Base-by-base conservation (phyloP, 2,888 invertebrate genomes). In the Scotopteryx bipunctaria region DNA sequence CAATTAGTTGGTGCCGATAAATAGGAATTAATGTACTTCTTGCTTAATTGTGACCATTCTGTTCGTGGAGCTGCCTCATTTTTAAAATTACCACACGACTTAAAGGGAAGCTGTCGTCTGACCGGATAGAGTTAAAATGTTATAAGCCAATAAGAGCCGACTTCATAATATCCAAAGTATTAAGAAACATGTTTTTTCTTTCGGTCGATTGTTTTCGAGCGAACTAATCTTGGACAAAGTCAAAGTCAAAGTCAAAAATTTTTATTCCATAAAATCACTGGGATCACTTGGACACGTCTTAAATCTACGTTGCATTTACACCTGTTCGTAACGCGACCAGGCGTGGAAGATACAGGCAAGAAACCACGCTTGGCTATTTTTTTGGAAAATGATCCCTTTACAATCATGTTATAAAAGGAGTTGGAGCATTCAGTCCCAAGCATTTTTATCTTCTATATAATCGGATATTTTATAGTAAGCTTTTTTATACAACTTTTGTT, bases 1-100 rank as follows among this genome's bases (percentile, higher is more conserved):
- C 86, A 88, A 72, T 73, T 74, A 71, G 78, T 76, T 73, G 76
- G 76, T 81, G 83, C 76, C 66, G 69, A 59, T 64, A 64, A 57
- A 61, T 64, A 59, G 62, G 58, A 53, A 48, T 33, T 36, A 54
- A 56, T 56, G 55, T 54, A 61, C 62, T 64, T 54, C 59, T 41
- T 47, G 49, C 41, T 44, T 43, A 23, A 49, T 66, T 64, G 69
- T 66, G 68, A 63, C 63, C 57, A 45, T 56, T 45, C 33, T 33
- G 29, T 55, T 49, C 38, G 48, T 49, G 42, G 45, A 61, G 66
- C 58, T 63, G 64, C 61, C 63, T 35, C 23, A 25, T 23, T 36
- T 6, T 8, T 23, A 5, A n/a, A n/a, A 9, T 27, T 2, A 27
- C 9, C 4, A 27, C 27, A 25, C 9, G n/a, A 25, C 9, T 25